A percentile compares a stretch with the other conserved stretches of the same genome.
These are phyloP conservation scores for Thalassarche chlororhynchos DNA, from an alignment of 2,113 vertebrate genomes.

Conservation along the genomic window DNA sequence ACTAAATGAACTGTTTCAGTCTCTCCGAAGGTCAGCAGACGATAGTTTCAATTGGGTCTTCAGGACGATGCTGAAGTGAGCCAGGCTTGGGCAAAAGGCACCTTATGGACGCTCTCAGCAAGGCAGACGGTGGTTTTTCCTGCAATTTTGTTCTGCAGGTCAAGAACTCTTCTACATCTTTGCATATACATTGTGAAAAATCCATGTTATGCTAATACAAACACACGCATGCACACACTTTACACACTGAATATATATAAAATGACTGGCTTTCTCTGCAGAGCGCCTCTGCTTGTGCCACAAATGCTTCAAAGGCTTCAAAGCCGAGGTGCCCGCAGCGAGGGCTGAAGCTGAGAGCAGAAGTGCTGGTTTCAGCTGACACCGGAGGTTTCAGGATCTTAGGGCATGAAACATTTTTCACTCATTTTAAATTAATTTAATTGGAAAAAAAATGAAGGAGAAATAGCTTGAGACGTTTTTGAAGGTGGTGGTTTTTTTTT, in stretches of 20 bases:
- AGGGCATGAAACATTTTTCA: slow-evolving; percentile 25
- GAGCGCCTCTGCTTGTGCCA: background rate
- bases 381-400: slow-evolving; percentile 41
- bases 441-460: background rate
- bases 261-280: background rate
- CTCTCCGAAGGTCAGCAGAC: background rate
- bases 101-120: background rate
- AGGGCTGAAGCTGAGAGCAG: slow-evolving; percentile 15
- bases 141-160: background rate
- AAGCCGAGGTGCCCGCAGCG: slow-evolving; percentile 39
- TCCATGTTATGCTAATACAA: background rate
- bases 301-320: slow-evolving; percentile 63
- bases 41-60: accelerated
- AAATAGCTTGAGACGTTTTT: background rate
- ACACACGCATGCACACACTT: background rate
- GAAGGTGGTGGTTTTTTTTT: background rate
- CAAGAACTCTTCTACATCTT: background rate
- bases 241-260: background rate
- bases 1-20: background rate
- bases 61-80: background rate
- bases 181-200: background rate
- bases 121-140: accelerated
- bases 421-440: slow-evolving; percentile 54
- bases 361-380: slow-evolving; percentile 12
- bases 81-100: background rate